Conservation (phyloP, 2,888 invertebrate species). For the Aphrophora alni region DNA sequence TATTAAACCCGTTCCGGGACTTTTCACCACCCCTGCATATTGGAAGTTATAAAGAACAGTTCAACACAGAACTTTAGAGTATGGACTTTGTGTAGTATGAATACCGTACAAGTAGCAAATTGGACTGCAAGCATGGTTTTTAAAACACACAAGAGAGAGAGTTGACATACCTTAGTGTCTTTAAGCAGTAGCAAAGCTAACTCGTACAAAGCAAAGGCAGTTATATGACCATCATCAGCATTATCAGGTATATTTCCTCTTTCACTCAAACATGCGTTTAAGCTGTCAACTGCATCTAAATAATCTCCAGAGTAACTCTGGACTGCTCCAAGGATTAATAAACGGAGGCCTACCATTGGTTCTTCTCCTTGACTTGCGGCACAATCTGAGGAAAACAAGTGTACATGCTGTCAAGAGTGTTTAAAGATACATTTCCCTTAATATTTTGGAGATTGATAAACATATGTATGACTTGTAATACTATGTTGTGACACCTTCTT, state of each 20-base stretch:
- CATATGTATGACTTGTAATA: too few species aligned
- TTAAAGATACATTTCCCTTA: too few species aligned
- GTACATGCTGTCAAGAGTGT: too few species aligned
- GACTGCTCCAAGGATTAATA: slow-evolving; percentile 62
- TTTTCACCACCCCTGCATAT: too few species aligned
- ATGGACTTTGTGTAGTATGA: too few species aligned
- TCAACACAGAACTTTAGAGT: too few species aligned
- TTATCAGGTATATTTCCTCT: slow-evolving; percentile 50
- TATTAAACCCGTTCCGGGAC: too few species aligned
- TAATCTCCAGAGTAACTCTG: slow-evolving; percentile 58
- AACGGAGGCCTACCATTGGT: slow-evolving; percentile 64
- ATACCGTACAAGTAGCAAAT: too few species aligned
- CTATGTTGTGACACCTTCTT: too few species aligned
- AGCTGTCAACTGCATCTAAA: slow-evolving; percentile 56
- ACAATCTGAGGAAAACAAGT: slow-evolving; percentile 38
- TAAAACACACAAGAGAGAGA: too few species aligned
- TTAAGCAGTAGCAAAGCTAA: slow-evolving; percentile 63
- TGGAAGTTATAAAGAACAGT: too few species aligned
- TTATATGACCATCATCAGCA: slow-evolving; percentile 63
- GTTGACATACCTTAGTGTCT: slow-evolving; percentile 56
- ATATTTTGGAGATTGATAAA: not conserved
- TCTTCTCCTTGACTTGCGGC: slow-evolving; percentile 55
- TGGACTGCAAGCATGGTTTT: too few species aligned
- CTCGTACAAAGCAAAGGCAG: slow-evolving; percentile 71
- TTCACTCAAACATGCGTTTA: slow-evolving; percentile 40